Evolutionary conservation across 2,888 invertebrate species (phyloP).

Genomic region (Plagodis pulveraria): DNA sequence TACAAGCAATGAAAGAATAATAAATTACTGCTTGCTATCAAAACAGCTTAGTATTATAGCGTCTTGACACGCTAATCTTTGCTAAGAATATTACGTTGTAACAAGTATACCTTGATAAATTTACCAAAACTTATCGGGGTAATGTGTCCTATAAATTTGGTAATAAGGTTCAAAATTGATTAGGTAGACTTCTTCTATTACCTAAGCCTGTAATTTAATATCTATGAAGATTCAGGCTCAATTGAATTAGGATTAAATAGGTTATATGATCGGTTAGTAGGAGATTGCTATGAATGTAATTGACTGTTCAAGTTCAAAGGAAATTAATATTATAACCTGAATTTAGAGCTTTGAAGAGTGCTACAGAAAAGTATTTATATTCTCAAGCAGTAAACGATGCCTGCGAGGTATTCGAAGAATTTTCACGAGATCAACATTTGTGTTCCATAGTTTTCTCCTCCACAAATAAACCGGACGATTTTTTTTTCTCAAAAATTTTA

Average conservation of each 20-base stretch:
- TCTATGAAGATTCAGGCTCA: conserved; percentile 6
- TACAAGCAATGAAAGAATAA: too few relatives aligned
- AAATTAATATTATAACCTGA: too few relatives aligned
- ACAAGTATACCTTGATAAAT: conserved; percentile 7
- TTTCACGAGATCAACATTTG: too few relatives aligned
- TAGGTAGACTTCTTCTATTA: conserved; percentile 6
- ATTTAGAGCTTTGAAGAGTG: too few relatives aligned
- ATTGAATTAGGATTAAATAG: conserved; percentile 20
- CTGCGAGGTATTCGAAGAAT: too few relatives aligned
- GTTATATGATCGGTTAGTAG: conserved; percentile 7
- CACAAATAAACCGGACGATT: too few relatives aligned
- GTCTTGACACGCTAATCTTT: conserved; percentile 29
- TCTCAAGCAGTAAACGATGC: too few relatives aligned
- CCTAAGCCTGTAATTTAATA: conserved; percentile 17
- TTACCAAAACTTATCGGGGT: neutral
- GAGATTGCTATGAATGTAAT: too few relatives aligned
- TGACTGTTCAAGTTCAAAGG: too few relatives aligned
- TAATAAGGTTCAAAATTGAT: conserved; percentile 9
- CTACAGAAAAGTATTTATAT: too few relatives aligned
- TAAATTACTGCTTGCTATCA: conserved; percentile 10
- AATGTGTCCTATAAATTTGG: neutral
- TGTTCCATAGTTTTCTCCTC: too few relatives aligned
- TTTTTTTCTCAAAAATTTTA: too few relatives aligned
- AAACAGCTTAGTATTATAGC: conserved; percentile 19
- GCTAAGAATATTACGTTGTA: conserved; percentile 18